Base-by-base conservation (phyloP, 2,888 invertebrate genomes). In the Trichacis sp. region DNA sequence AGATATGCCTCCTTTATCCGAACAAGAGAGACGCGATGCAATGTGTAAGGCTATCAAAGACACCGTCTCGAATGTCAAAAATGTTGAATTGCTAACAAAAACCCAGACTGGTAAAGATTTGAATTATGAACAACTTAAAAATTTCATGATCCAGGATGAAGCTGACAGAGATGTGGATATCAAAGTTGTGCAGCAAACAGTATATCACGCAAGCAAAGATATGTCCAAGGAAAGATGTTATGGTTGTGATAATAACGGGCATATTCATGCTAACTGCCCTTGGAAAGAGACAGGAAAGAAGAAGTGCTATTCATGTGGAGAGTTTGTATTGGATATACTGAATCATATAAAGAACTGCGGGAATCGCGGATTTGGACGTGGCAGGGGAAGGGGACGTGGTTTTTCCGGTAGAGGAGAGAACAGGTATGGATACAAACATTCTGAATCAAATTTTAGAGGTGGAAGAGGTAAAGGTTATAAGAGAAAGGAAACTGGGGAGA, bases 171-270 rank as follows among this genome's bases (percentile, higher is more conserved):
- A 24, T 14, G 24, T 24, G 24, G 24, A 8, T 5, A 8, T 5
- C 3, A 24, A 8, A 24, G 24, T 3, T 5, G 8, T 3, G 24
- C 3, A 8, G 4, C 24, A 24, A 8, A 8, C 24, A 5, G 24
- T 8, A 24, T 24, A 5, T 24, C 24, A 24, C 3, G 8, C 24
- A 8, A 24, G 4, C 3, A 8, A 8, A 3, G 4, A 24, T 5
- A 3, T 5, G 24, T 5, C 3, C 24, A 8, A 20, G 1, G 24
- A 38, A 1, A 14, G 57, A 33, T 65, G 63, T 30, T 65, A 64
- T 20, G 57, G 50, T 12, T 71, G 66, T 47, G 60, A 60, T 12
- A 57, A 49, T 19, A 43, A 40, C 12, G 68, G 64, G 18, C 70
- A 66, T 38, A 29, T 38, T 14, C n/a, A 20, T 11, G 14, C 30